Percentiles rank a stretch among this genome's conserved stretches.
Conservation (phyloP, 2,113 vertebrate species). For the Nannobrachium achirus region DNA sequence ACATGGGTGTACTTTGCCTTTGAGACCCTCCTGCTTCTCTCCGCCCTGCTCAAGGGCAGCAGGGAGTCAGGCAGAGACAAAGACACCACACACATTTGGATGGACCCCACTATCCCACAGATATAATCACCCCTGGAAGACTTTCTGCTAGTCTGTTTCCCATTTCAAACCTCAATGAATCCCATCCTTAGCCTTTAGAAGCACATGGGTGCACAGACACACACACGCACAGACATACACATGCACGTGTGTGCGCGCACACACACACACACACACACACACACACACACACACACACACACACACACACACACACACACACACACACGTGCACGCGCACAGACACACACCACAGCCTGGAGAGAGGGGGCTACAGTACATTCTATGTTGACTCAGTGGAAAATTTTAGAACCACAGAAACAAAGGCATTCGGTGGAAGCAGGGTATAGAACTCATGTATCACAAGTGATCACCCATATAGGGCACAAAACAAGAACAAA, state of each 20-base stretch:
- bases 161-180: constrained; percentile 76
- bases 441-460: constrained; percentile 21
- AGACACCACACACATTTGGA: constrained; percentile 62
- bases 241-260: background rate
- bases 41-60: constrained; percentile 14
- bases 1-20: background rate
- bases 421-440: constrained; percentile 40
- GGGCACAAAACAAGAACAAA: background rate
- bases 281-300: background rate
- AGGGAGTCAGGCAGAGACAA: constrained; percentile 46
- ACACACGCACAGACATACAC: constrained; percentile 13
- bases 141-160: constrained; percentile 69
- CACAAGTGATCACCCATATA: constrained; percentile 21
- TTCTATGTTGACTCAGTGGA: constrained; percentile 61
- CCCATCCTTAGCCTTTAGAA: constrained; percentile 70
- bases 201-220: constrained; percentile 15
- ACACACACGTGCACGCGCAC: background rate
- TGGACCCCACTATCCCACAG: constrained; percentile 59
- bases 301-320: background rate
- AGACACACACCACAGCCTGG: constrained; percentile 29
- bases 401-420: constrained; percentile 63
- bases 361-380: constrained; percentile 49
- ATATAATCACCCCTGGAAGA: constrained; percentile 71
- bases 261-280: constrained; percentile 10
- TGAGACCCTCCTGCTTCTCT: background rate